Evolutionary conservation across 2,797 vertebrate species (phyloP).

Genomic region (Moxostoma hubbsi): DNA sequence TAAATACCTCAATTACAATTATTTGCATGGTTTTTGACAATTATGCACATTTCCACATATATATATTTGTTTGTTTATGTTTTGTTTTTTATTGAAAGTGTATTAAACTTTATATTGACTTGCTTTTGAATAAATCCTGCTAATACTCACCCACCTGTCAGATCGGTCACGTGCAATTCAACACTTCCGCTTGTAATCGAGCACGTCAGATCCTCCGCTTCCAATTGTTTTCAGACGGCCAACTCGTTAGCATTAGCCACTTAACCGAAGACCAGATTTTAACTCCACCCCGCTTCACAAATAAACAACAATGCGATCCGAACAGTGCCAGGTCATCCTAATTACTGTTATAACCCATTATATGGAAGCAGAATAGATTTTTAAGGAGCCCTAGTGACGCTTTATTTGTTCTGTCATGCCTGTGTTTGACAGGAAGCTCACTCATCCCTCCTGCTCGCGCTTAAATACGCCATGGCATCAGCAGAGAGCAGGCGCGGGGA

Average conservation of each 20-base stretch:
- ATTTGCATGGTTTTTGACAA: no score
- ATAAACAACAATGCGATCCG: background rate
- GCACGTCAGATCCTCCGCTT: conserved; percentile 49
- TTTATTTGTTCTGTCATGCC: conserved; percentile 6
- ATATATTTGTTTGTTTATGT: no score
- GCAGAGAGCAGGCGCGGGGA: conserved; percentile 68
- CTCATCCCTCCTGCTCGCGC: conserved; percentile 42
- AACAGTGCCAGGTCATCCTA: conserved; percentile 29
- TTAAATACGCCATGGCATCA: conserved; percentile 62
- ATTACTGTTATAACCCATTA: conserved; percentile 15
- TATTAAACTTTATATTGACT: background rate
- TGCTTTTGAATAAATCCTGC: conserved; percentile 11
- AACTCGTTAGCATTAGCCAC: conserved; percentile 49
- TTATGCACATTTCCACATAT: no score
- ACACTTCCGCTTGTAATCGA: conserved; percentile 42
- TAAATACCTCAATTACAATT: no score
- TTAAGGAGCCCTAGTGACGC: background rate
- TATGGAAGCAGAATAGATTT: background rate
- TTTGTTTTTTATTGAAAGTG: no score
- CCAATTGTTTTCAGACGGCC: conserved; percentile 22
- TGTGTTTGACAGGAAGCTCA: conserved; percentile 21
- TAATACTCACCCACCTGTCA: conserved; percentile 57
- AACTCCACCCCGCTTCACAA: conserved; percentile 9
- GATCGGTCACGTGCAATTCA: conserved; percentile 34
- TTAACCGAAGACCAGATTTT: conserved; percentile 24